These are phyloP conservation scores for Podarcis lilfordi DNA, from an alignment of 2,797 vertebrate species.

Conservation along the genomic window DNA sequence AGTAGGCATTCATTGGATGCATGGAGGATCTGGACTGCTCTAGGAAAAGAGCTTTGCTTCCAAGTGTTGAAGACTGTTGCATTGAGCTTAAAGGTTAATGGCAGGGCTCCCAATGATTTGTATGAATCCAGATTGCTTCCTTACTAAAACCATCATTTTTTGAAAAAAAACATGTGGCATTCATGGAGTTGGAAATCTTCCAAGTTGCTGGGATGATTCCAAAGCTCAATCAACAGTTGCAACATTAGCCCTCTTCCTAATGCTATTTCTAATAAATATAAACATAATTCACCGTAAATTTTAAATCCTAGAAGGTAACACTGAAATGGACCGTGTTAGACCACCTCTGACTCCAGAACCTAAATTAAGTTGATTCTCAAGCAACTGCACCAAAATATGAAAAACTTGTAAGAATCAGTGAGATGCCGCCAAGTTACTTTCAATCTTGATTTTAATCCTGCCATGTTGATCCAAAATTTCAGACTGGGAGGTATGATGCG, in stretches of 20 bases:
- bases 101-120: too few relatives aligned
- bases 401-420: background rate
- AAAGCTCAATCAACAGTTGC: too few relatives aligned
- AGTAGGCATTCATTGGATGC: background rate
- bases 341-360: background rate
- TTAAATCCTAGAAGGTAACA: background rate
- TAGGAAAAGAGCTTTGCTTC: too few relatives aligned
- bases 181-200: background rate
- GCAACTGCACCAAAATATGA: background rate
- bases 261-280: background rate
- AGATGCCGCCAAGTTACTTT: background rate
- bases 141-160: background rate
- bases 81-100: background rate
- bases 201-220: background rate
- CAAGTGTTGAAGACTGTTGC: background rate
- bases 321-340: background rate
- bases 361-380: background rate
- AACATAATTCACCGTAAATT: too few relatives aligned
- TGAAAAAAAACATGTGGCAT: background rate
- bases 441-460: background rate
- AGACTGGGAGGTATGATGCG: background rate
- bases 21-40: too few relatives aligned
- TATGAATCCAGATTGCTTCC: background rate
- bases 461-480: constrained; percentile 16
- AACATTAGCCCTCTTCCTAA: background rate